Conservation (phyloP, 2,113 vertebrate genomes). For the Brachyistius frenatus region DNA sequence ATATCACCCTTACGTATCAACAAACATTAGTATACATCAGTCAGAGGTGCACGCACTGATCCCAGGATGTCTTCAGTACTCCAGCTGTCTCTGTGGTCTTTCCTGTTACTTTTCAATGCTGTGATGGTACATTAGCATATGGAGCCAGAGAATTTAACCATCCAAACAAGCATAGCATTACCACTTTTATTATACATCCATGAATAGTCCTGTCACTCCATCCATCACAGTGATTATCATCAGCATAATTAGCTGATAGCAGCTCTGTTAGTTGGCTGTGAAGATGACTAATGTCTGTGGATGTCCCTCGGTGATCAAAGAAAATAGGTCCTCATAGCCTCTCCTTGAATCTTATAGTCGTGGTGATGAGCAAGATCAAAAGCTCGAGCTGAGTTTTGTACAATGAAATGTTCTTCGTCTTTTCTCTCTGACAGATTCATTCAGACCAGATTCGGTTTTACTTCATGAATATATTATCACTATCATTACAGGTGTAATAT, state of each 20-base stretch:
- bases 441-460: not conserved
- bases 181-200: constrained; percentile 19
- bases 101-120: too few relatives aligned
- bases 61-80: too few relatives aligned
- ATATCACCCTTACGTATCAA: too few relatives aligned
- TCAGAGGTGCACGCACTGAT: too few relatives aligned
- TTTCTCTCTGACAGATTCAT: not conserved
- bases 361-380: constrained; percentile 35
- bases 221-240: constrained; percentile 52
- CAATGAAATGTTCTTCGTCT: not conserved
- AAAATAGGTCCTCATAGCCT: constrained; percentile 10
- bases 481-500: not conserved
- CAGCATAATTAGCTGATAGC: constrained; percentile 53
- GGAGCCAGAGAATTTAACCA: not conserved
- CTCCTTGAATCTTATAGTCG: constrained; percentile 7
- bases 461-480: constrained; percentile 13
- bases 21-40: too few relatives aligned
- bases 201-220: constrained; percentile 38
- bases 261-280: constrained; percentile 36
- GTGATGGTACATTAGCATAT: not conserved
- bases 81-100: too few relatives aligned
- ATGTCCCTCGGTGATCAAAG: constrained; percentile 38
- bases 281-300: constrained; percentile 22
- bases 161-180: constrained; percentile 4
- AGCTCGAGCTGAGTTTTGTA: not conserved